These are phyloP conservation scores for Oscheius sp. DNA, from an alignment of 2,888 invertebrate genomes.

Conservation along the genomic window DNA sequence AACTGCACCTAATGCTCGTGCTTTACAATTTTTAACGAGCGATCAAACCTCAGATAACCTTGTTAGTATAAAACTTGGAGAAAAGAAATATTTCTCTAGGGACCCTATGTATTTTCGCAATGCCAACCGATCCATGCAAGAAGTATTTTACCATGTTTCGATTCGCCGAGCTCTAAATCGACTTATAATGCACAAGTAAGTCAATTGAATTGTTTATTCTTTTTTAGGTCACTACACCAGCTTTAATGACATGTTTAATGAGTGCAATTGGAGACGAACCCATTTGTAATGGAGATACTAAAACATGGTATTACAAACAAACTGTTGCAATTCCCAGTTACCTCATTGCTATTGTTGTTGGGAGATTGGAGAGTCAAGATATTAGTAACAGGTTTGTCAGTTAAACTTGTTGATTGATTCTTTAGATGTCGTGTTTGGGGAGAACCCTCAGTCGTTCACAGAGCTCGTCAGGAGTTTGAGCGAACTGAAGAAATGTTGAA, in stretches of 20 bases:
- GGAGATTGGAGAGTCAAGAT: slow-evolving; percentile 77
- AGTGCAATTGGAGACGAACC: slow-evolving; percentile 76
- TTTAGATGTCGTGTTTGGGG: slow-evolving; percentile 82
- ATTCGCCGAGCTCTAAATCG: slow-evolving; percentile 87
- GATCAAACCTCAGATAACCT: slow-evolving; percentile 86
- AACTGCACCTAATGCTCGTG: slow-evolving; percentile 82
- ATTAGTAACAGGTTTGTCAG: slow-evolving; percentile 72
- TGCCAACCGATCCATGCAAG: slow-evolving; percentile 84
- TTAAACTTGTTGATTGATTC: background rate
- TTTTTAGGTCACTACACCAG: too few relatives aligned
- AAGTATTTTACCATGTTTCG: slow-evolving; percentile 88
- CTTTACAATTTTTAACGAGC: slow-evolving; percentile 86
- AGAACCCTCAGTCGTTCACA: slow-evolving; percentile 84
- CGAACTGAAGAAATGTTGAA: slow-evolving; percentile 52
- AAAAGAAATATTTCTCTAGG: slow-evolving; percentile 33
- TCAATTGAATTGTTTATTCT: too few relatives aligned
- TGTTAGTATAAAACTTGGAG: slow-evolving; percentile 71
- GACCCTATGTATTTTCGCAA: slow-evolving; percentile 79
- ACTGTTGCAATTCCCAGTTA: slow-evolving; percentile 87
- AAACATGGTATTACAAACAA: slow-evolving; percentile 52
- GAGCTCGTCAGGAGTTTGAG: slow-evolving; percentile 86
- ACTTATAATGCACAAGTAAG: slow-evolving; percentile 82
- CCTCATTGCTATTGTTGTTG: slow-evolving; percentile 87
- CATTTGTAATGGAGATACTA: slow-evolving; percentile 32
- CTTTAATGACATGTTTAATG: slow-evolving; percentile 81